Percentiles rank a stretch among this genome's conserved stretches.
Evolutionary conservation across 2,888 invertebrate genomes (phyloP).

Genomic region (Agrotis puta): DNA sequence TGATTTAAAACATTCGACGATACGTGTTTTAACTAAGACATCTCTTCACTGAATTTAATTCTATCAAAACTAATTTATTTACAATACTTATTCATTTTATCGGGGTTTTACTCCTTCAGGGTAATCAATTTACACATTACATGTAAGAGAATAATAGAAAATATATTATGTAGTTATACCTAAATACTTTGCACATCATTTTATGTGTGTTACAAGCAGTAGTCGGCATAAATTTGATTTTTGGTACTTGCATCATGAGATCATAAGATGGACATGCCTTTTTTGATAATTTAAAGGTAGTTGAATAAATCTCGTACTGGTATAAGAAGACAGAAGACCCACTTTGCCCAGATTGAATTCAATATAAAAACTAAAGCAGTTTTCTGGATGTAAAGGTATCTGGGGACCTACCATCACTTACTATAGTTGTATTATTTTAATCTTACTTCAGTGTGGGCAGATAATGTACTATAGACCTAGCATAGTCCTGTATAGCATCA

Average conservation of each 20-base stretch:
- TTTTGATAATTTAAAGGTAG: background rate
- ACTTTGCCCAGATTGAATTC: background rate
- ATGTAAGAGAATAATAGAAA: constrained; percentile 79
- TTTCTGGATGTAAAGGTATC: background rate
- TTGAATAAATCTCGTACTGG: background rate
- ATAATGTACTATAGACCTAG: background rate
- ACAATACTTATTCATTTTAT: constrained; percentile 80
- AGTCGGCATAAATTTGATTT: constrained; percentile 1
- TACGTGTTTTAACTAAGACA: constrained; percentile 74
- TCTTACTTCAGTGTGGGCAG: background rate
- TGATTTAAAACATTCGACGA: constrained; percentile 78
- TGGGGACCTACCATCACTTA: background rate
- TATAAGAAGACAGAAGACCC: background rate
- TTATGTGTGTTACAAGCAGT: constrained; percentile 64
- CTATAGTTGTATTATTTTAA: background rate
- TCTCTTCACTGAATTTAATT: constrained; percentile 74
- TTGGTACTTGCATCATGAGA: background rate
- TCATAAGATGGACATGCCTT: constrained; percentile 1
- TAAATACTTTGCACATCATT: constrained; percentile 79
- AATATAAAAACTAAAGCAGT: background rate
- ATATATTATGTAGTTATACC: constrained; percentile 69
- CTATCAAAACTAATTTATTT: constrained; percentile 83
- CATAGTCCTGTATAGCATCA: background rate
- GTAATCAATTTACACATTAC: constrained; percentile 79
- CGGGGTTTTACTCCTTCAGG: constrained; percentile 89